Evolutionary conservation across 2,797 vertebrate genomes (phyloP), one percentile per base, ranked within the genome.

Genomic region (Chaetodon trifasciatus): DNA sequence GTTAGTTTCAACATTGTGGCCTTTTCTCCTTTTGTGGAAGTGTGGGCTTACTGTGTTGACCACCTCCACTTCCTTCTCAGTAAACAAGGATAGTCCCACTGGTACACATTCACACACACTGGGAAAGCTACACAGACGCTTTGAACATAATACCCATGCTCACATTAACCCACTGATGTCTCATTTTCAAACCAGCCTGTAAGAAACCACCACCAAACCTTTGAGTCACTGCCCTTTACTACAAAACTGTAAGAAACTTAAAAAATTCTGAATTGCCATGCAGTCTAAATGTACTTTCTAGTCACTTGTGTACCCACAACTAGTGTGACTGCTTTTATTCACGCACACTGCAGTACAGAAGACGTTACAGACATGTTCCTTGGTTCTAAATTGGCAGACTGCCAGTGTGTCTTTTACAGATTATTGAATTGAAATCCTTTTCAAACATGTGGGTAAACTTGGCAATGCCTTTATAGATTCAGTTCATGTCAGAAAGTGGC

Each of bases 1-100:
- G 90, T 91, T 93, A 91, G 86, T 94, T 95, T 91, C 88, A 93
- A 86, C 89, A 74, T 92, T 79, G 81, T 50, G 40, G 90, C 79
- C 75, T 94, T 95, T 93, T 44, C 79, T 94, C 93, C 92, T 93
- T 95, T 93, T 92, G 93, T 93, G 94, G 91, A 93, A 91, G 86
- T 82, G 86, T 84, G 74, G 82, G 72, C 84, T 85, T 60, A 57
- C 77, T 74, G 60, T 76, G 63, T 81, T 49, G 57, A 84, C 77
- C 77, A 72, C 47, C 50, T 82, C 62, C 47, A 53, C 77, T 70
- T 71, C 57, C 62, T 21, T 71, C 55, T 80, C 47, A 46, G 19
- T 83, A 77, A 84, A 85, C 69, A 77, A 76, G 32, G 58, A 42
- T 16, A 47, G 58, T 67, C 76, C n/a, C 55, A 11, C 46, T 47